Evolutionary conservation across 2,888 invertebrate genomes (phyloP).

Genomic region (Odontomyia ornata): DNA sequence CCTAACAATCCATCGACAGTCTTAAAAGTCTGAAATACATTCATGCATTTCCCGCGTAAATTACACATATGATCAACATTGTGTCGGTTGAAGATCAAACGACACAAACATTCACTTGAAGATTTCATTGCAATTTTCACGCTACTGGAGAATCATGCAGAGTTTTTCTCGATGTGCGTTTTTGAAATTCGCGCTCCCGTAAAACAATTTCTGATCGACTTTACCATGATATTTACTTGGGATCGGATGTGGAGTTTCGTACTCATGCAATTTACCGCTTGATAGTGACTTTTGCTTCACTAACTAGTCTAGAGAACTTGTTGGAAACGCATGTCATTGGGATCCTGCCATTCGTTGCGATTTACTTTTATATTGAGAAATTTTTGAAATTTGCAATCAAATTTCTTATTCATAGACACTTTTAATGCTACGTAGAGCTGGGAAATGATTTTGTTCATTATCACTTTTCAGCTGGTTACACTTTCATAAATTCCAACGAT

Average conservation of each 20-base stretch:
- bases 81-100: slow-evolving; percentile 46
- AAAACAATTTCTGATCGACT: slow-evolving; percentile 11
- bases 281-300: not conserved
- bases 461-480: too few species aligned
- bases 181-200: not conserved
- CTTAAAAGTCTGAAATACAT: too few species aligned
- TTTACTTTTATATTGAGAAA: slow-evolving; percentile 21
- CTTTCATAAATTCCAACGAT: too few species aligned
- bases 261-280: not conserved
- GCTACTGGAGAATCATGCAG: slow-evolving; percentile 46
- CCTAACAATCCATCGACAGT: too few species aligned
- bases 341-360: slow-evolving; percentile 2
- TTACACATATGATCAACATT: slow-evolving; percentile 20
- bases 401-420: too few species aligned
- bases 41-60: not conserved
- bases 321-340: not conserved
- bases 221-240: not conserved
- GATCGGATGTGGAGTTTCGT: too few species aligned
- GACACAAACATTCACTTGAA: slow-evolving; percentile 38
- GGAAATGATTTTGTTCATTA: too few species aligned
- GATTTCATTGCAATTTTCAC: slow-evolving; percentile 52
- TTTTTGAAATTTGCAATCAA: not conserved
- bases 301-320: not conserved
- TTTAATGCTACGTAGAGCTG: too few species aligned
- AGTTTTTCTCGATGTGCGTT: not conserved